A percentile compares a stretch with the other conserved stretches of the same genome.
Evolutionary conservation across 2,797 vertebrate species (phyloP).

Genomic region (Streptopelia turtur): DNA sequence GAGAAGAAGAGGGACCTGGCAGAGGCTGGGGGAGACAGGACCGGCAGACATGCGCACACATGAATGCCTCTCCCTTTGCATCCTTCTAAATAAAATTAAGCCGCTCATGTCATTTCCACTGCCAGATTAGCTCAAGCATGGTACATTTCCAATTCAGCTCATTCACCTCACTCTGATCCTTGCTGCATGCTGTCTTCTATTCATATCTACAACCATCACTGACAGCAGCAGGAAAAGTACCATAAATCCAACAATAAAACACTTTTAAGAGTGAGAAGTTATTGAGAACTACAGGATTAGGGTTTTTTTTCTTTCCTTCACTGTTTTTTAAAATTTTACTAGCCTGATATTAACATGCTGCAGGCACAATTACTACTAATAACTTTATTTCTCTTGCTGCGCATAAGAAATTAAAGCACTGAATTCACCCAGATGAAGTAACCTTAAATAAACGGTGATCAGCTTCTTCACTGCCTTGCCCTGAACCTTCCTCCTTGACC

Average conservation of each 20-base stretch:
- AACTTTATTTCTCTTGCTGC: background rate
- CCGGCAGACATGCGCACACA: accelerated
- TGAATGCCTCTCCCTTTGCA: background rate
- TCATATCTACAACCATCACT: background rate
- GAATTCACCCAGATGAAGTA: background rate
- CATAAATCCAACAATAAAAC: background rate
- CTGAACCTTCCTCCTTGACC: background rate
- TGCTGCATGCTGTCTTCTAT: background rate
- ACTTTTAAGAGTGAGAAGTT: background rate
- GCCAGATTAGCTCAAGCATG: constrained; percentile 15
- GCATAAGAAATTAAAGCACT: accelerated
- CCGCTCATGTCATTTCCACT: background rate
- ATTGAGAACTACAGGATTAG: background rate
- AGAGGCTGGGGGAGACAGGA: background rate
- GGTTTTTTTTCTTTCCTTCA: background rate
- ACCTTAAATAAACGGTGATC: background rate
- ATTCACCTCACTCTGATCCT: constrained; percentile 30
- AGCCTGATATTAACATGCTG: background rate
- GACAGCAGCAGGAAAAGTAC: background rate
- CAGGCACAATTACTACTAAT: background rate
- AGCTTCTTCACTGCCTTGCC: background rate
- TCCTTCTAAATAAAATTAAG: constrained; percentile 32
- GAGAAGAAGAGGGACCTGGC: background rate
- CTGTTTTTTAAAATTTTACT: background rate
- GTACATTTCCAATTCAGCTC: constrained; percentile 10